Percentiles rank a stretch among this genome's conserved stretches.
Conservation (phyloP, 2,888 invertebrate species). For the Leptinotarsa tumamoca region DNA sequence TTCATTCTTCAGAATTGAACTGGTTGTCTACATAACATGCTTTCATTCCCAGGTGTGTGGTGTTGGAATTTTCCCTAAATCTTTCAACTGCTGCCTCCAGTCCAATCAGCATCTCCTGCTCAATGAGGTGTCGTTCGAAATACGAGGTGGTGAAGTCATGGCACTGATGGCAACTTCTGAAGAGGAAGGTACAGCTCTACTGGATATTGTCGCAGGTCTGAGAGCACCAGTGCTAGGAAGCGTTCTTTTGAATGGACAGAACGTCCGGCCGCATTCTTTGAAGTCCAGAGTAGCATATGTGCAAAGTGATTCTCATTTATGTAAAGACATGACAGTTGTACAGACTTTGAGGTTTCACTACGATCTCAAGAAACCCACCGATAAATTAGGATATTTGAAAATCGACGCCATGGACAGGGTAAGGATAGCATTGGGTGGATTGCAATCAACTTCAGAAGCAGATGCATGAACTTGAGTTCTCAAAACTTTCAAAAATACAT, state of each 20-base stretch:
- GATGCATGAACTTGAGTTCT: no score
- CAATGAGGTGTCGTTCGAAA: conserved; percentile 86
- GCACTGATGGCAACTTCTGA: conserved; percentile 92
- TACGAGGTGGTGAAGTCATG: conserved; percentile 89
- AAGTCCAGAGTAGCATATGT: conserved; percentile 82
- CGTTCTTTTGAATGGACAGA: conserved; percentile 88
- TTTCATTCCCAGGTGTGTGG: conserved; percentile 53
- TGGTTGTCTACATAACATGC: not conserved
- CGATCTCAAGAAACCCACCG: conserved; percentile 75
- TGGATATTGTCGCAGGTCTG: conserved; percentile 86
- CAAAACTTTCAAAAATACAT: no score
- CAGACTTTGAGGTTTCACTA: conserved; percentile 90
- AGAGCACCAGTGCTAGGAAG: conserved; percentile 75
- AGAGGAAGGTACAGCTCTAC: conserved; percentile 85
- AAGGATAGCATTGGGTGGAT: conserved; percentile 51
- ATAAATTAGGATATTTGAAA: conserved; percentile 73
- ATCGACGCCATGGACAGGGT: conserved; percentile 82
- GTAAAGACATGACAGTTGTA: conserved; percentile 88
- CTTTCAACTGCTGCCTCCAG: conserved; percentile 48
- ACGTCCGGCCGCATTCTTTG: conserved; percentile 78
- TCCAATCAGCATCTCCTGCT: conserved; percentile 62
- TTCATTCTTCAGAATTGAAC: not conserved
- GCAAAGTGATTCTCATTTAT: conserved; percentile 80
- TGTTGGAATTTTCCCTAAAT: conserved; percentile 55
- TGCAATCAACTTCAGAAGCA: no score